A percentile compares a stretch with the other conserved stretches of the same genome.
Evolutionary conservation across 1,140 invertebrate species (phyloP).

Genomic region (Cotesia chilonis): DNA sequence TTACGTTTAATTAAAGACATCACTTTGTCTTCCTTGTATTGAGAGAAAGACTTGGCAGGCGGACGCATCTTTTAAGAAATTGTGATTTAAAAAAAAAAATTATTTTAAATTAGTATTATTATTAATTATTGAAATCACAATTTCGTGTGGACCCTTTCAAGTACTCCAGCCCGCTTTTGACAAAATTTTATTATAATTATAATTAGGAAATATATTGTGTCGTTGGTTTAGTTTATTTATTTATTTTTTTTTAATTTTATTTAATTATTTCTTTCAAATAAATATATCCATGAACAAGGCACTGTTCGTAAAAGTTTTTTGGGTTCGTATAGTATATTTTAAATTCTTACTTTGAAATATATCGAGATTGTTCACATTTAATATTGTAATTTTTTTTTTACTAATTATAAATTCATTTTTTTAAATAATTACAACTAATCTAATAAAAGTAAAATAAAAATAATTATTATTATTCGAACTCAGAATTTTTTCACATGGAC

Average conservation of each 20-base stretch:
- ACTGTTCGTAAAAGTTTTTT: conserved; percentile 51
- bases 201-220: conserved; percentile 25
- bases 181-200: no score
- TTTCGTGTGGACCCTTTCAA: conserved; percentile 50
- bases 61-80: conserved; percentile 46
- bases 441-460: no score
- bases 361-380: neutral
- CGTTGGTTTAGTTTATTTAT: conserved; percentile 33
- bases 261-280: conserved; percentile 43
- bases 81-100: conserved; percentile 41
- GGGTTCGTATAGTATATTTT: neutral
- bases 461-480: no score
- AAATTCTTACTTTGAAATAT: conserved; percentile 6
- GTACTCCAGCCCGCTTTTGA: conserved; percentile 49
- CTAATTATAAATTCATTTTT: neutral
- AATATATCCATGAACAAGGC: conserved; percentile 60
- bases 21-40: conserved; percentile 40
- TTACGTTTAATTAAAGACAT: conserved; percentile 41
- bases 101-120: neutral
- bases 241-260: conserved; percentile 31
- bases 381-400: neutral
- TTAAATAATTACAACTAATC: neutral
- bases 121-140: conserved; percentile 43
- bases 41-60: conserved; percentile 46
- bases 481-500: neutral